Base-by-base conservation (phyloP, 2,113 vertebrate species). In the Strigops habroptila region DNA sequence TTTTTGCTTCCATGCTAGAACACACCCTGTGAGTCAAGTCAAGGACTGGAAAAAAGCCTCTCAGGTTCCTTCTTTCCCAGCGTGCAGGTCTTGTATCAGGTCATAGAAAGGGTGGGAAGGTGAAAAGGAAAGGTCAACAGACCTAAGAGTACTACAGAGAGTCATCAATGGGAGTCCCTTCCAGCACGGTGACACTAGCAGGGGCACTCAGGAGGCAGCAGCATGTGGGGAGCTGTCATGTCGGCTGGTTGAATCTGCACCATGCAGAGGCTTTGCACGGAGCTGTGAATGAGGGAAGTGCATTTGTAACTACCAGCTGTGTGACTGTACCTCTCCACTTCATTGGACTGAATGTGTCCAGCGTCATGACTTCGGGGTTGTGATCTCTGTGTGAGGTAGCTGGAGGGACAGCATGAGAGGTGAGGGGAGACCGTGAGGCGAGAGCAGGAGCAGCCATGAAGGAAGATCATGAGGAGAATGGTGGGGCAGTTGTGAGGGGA, bases 1-100 rank as follows among this genome's bases (percentile, higher is more conserved):
- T 79, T 77, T 64, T 88, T 69, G 84, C 89, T 93, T 86, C 78
- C 67, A 30, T 92, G 70, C n/a, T 70, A 64, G 51, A 90, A 37
- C 68, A 90, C 90, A 68, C 82, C 82, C 88, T 57, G 46, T 81
- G 87, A 90, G 60, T 90, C 82, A 88, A 88, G 82, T 22, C 46
- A 52, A 37, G 0, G 1, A n/a, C 0, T 86, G 75, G 80, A 67
- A 67, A 90, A 82, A 30, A 52, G 68, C 43, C 31, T 74, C 86
- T 77, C 49, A 18, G 82, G 75, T 65, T 88, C 75, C 53, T 85
- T n/a, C 88, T 74, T 74, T 70, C 37, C 49, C 68, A 52, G 64
- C 0, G 2, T 44, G 13, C 25, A 41, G 21, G 19, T 17, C 71
- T 82, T 8, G 2, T 62, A 10, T n/a, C 35, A 11, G 64, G 67